Base-by-base conservation (phyloP, 2,888 invertebrate genomes). In the Drosophila hamatofila region DNA sequence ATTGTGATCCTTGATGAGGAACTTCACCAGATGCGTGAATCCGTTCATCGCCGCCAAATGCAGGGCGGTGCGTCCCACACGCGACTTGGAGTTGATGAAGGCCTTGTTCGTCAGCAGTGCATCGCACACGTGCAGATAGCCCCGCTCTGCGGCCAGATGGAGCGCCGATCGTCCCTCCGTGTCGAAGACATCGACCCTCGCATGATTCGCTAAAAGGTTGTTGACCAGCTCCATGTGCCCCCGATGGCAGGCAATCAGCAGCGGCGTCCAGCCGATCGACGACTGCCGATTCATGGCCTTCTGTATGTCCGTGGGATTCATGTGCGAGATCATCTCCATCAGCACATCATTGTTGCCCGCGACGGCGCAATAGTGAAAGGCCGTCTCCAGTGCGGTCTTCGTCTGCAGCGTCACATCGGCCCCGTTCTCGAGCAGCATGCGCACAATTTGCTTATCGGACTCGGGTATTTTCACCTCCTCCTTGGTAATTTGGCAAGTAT, bases 111-210 rank as follows among this genome's bases (percentile, higher is more conserved):
- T 96, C 44, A 99, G 94, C 58, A 99, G 94, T 1, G 95, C 97
- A 94, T 97, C 97, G 93, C 97, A 97, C 1, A 97, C 97, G 94
- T 96, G 95, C 83, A 98, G 94, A 91, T 96, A 98, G 4, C 99
- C 99, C 88, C 96, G 96, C 93, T 99, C 98, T 0, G 98, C 98
- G 16, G 98, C 98, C 83, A 99, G 94, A 93, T 99, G 99, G 56
- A 99, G 94, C 0, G 99, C 99, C 3, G 99, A 99, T 88, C 99
- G 94, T 37, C 97, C 97, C 93, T 99, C 99, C 78, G 96, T 96
- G 92, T 99, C 99, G 92, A 99, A 99, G 0, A 99, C 99, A 92
- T 99, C 99, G 21, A 99, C 99, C 91, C 99, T 95, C 11, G 99
- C 99, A 92, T 99, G 98, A 93, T 99, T 98, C 42, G 96, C 95